Base-by-base conservation (phyloP, 2,888 invertebrate species). In the Stenodema calcarata region DNA sequence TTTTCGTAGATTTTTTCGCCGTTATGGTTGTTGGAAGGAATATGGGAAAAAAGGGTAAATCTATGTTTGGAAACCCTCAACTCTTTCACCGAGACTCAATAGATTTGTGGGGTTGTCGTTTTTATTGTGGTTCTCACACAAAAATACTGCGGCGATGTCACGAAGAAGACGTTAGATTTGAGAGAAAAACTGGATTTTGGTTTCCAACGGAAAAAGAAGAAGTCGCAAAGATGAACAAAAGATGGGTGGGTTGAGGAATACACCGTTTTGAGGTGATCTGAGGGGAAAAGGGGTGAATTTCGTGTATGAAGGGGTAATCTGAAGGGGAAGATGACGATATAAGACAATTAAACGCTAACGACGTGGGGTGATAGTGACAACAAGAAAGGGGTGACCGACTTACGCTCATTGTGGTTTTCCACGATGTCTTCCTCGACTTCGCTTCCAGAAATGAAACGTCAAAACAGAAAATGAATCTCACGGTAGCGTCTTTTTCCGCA, bases 381-480 rank as follows among this genome's bases (percentile, higher is more conserved):
- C 12, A 42, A n/a, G 16, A 47, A 47, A 47, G 47, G 47, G 47
- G 47, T 47, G 16, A 12, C 47, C 47, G 47, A 47, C 7, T 47
- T 47, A 12, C 47, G 16, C 16, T 12, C 47, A 47, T 47, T 47
- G 47, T 47, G 47, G 47, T 47, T 47, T 47, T 47, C 16, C 47
- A 47, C 47, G 47, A 14, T 4, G 47, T 47, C 47, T 47, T 47
- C 47, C 47, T 47, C 12, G 47, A 14, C 12, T 47, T 47, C 12
- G 47, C n/a, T n/a, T 16, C n/a, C 3, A 62, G n/a, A 62, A 62
- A 62, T 62, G 11, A 78, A 3, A 78, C 47, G 78, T 78, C 78
- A 78, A 78, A 78, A 78, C 78, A 78, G 47, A 78, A 42, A 44
- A 30, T 11, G 78, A 78, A 78, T 78, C 78, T 78, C 78, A 78